A percentile compares a stretch with the other conserved stretches of the same genome.
These are phyloP conservation scores for Danionella dracula DNA, from an alignment of 2,797 vertebrate genomes.

Conservation along the genomic window DNA sequence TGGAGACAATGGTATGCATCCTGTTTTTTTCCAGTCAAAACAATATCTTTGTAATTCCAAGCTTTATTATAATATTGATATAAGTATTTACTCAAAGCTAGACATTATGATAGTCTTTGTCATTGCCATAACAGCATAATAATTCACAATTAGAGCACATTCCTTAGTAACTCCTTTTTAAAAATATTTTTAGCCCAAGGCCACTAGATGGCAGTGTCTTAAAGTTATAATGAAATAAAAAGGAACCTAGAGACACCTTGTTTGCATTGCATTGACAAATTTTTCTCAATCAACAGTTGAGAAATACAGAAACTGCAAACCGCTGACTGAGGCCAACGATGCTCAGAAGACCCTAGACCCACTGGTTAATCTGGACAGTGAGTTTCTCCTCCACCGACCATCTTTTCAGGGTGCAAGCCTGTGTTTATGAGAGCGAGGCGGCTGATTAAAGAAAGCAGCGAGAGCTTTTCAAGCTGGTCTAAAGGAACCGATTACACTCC, in stretches of 20 bases:
- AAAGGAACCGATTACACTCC: not conserved
- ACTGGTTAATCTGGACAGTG: conserved; percentile 89
- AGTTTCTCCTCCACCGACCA: conserved; percentile 43
- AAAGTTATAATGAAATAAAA: not conserved
- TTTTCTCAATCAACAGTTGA: conserved; percentile 69
- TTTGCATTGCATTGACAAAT: not conserved
- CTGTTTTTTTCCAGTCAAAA: not conserved
- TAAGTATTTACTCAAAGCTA: too few species aligned
- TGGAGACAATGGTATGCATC: conserved; percentile 89
- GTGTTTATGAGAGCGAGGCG: not conserved
- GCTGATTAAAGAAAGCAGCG: conserved; percentile 25
- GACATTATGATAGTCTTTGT: too few species aligned
- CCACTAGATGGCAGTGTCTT: conserved; percentile 54
- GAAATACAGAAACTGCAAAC: conserved; percentile 85
- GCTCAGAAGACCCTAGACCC: conserved; percentile 78
- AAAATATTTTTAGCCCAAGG: not conserved
- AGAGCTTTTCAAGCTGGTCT: conserved; percentile 5
- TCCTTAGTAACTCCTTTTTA: too few species aligned
- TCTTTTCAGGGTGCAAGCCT: not conserved
- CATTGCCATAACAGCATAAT: too few species aligned
- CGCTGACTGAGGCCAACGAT: conserved; percentile 67
- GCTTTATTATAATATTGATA: too few species aligned
- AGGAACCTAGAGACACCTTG: too few species aligned
- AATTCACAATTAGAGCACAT: too few species aligned
- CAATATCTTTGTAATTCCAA: too few species aligned